Percentiles rank a stretch among this genome's conserved stretches.
Conservation (phyloP, 2,888 invertebrate genomes). For the Lutraria lutraria region DNA sequence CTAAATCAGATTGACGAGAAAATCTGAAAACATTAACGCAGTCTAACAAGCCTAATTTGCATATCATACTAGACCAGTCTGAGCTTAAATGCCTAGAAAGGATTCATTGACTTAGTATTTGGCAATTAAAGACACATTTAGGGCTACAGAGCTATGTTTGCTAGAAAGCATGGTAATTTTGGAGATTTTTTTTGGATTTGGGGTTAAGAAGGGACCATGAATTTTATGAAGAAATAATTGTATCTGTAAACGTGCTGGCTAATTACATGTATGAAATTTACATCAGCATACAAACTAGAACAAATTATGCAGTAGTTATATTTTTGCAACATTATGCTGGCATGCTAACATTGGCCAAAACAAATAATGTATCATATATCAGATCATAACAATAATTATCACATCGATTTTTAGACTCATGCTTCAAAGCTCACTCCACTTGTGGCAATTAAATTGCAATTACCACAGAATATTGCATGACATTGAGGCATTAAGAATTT, state of each 20-base stretch:
- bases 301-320: constrained; percentile 3
- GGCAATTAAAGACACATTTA: constrained; percentile 16
- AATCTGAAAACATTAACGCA: constrained; percentile 29
- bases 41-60: constrained; percentile 41
- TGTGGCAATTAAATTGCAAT: not conserved
- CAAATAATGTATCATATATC: constrained; percentile 1
- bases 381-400: constrained; percentile 8
- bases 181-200: constrained; percentile 14
- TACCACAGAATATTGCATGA: not conserved
- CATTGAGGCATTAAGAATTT: not conserved
- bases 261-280: not conserved
- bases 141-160: not conserved
- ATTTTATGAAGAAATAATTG: not conserved
- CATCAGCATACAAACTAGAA: not conserved
- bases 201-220: constrained; percentile 9
- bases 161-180: not conserved
- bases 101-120: constrained; percentile 24
- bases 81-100: constrained; percentile 7
- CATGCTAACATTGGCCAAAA: not conserved
- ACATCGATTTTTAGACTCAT: not conserved
- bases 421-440: not conserved
- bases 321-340: not conserved
- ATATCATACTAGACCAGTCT: constrained; percentile 27
- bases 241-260: not conserved
- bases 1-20: constrained; percentile 34